phyloP scores from a whole-genome alignment of 2,113 vertebrate species.

The Cebus imitator region DNA sequence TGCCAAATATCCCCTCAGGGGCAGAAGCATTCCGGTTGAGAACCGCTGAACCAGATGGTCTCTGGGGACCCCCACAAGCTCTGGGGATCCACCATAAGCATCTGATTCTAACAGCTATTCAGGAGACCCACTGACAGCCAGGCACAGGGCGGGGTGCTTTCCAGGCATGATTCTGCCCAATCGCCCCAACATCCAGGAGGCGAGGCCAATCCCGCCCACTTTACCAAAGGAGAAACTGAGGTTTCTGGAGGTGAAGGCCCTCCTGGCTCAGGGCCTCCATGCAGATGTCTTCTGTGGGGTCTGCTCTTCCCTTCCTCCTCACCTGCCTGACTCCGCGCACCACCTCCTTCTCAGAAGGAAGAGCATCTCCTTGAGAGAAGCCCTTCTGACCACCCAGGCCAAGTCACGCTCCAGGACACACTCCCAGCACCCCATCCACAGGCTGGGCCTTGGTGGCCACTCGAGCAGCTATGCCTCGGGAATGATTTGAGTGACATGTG shows the following conservation, averaged over 20 bases:
- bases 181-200: not conserved
- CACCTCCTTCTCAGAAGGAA: not conserved
- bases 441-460: rapidly evolving
- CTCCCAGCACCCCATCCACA: not conserved
- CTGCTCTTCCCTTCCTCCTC: not conserved
- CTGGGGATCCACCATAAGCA: not conserved
- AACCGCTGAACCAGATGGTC: not conserved
- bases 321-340: not conserved
- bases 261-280: not conserved
- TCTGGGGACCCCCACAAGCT: not conserved
- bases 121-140: not conserved
- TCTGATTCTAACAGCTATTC: not conserved
- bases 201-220: not conserved
- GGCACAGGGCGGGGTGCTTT: rapidly evolving
- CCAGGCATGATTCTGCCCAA: not conserved
- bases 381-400: not conserved
- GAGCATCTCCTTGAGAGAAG: not conserved
- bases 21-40: not conserved
- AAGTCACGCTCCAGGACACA: rapidly evolving
- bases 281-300: not conserved
- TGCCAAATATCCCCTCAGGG: not conserved
- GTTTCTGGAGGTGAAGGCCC: not conserved
- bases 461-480: not conserved
- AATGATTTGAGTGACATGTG: rapidly evolving
- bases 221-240: not conserved